These are phyloP conservation scores for Camelus bactrianus DNA, from an alignment of 2,113 vertebrate species.

Conservation along the genomic window DNA sequence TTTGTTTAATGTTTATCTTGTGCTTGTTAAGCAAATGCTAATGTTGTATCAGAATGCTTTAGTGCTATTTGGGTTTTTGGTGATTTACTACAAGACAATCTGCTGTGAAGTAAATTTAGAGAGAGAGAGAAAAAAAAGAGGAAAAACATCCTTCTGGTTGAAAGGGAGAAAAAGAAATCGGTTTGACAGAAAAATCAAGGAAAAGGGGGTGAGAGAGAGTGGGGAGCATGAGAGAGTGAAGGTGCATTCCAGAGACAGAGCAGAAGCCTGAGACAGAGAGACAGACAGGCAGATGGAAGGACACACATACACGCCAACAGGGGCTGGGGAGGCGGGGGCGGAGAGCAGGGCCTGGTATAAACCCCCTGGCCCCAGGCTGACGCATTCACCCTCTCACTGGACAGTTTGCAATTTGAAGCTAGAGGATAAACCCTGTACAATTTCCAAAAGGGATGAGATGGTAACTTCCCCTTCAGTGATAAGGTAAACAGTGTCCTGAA, in stretches of 20 bases:
- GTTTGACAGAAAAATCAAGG: constrained; percentile 84
- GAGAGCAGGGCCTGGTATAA: constrained; percentile 74
- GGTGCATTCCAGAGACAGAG: constrained; percentile 51
- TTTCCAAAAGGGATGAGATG: constrained; percentile 85
- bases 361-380: constrained; percentile 80
- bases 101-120: constrained; percentile 94
- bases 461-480: constrained; percentile 86
- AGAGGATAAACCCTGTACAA: constrained; percentile 78
- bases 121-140: constrained; percentile 85
- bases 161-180: constrained; percentile 81
- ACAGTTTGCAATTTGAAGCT: constrained; percentile 77
- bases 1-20: constrained; percentile 96
- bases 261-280: constrained; percentile 64
- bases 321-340: not conserved
- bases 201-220: constrained; percentile 61
- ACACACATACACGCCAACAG: not conserved
- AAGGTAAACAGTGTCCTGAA: constrained; percentile 91
- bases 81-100: constrained; percentile 94
- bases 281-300: constrained; percentile 67
- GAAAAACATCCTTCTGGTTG: constrained; percentile 81
- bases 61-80: constrained; percentile 94
- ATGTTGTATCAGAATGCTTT: constrained; percentile 95
- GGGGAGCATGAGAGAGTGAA: constrained; percentile 44
- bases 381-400: constrained; percentile 81
- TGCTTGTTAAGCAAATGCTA: constrained; percentile 95